Percentiles rank a stretch among this genome's conserved stretches.
Conservation (phyloP, 2,113 vertebrate genomes). For the Glaucomys volans region DNA sequence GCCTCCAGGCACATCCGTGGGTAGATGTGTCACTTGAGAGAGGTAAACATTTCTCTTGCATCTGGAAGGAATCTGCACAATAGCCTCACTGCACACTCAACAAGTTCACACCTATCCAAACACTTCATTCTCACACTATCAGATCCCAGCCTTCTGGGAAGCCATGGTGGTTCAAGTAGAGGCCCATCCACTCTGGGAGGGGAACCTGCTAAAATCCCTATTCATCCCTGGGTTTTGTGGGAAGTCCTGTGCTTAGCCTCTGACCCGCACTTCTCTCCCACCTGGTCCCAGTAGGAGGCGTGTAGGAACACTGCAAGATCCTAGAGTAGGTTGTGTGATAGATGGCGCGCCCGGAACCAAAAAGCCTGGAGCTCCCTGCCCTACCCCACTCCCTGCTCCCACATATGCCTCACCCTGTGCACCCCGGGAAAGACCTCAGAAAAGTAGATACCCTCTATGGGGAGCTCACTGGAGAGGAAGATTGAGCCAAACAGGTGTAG, state of each 20-base stretch:
- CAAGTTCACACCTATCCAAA: background rate
- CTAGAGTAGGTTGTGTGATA: background rate
- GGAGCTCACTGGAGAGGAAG: background rate
- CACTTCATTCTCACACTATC: background rate
- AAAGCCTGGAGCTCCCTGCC: background rate
- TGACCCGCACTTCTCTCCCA: background rate
- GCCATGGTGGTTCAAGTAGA: background rate
- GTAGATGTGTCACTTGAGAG: background rate
- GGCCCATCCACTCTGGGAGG: background rate
- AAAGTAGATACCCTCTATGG: background rate
- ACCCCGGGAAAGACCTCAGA: background rate
- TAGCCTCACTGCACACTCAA: background rate
- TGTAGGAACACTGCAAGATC: background rate
- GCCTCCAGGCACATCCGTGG: background rate
- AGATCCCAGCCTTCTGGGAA: background rate
- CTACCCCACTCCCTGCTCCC: background rate
- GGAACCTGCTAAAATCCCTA: background rate
- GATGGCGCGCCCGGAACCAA: background rate
- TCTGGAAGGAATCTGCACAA: background rate
- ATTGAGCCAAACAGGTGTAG: background rate
- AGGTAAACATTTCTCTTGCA: background rate
- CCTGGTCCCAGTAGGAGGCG: background rate
- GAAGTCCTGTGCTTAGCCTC: background rate
- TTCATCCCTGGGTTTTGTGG: background rate
- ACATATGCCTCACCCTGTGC: accelerated